These are phyloP conservation scores for Geotria australis DNA, from an alignment of 2,797 vertebrate genomes.

Conservation along the genomic window DNA sequence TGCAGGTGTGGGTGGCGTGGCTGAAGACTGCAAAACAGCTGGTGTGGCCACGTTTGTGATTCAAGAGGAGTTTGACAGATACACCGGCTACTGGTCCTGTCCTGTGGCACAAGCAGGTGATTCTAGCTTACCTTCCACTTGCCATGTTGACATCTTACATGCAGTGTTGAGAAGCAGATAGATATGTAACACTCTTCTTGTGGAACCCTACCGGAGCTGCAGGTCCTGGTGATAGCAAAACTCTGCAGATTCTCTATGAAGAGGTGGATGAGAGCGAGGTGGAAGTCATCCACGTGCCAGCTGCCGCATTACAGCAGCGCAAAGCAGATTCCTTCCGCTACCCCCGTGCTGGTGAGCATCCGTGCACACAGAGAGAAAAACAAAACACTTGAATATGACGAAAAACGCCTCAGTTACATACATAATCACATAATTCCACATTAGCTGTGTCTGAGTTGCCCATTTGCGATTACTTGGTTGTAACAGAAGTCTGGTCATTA, in stretches of 20 bases:
- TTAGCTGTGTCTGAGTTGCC: too few relatives aligned
- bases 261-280: conserved; percentile 89
- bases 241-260: conserved; percentile 43
- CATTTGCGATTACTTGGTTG: too few relatives aligned
- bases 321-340: conserved; percentile 88
- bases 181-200: background rate
- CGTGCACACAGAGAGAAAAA: too few relatives aligned
- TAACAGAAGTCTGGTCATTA: too few relatives aligned
- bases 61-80: conserved; percentile 92
- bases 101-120: conserved; percentile 47
- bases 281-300: conserved; percentile 82
- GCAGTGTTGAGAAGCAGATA: background rate
- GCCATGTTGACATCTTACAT: background rate
- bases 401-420: too few relatives aligned
- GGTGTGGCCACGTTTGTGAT: conserved; percentile 92
- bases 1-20: conserved; percentile 40
- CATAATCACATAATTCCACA: too few relatives aligned
- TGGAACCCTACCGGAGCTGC: background rate
- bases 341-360: conserved; percentile 43
- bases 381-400: too few relatives aligned
- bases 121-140: background rate
- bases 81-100: conserved; percentile 94
- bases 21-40: conserved; percentile 70
- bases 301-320: conserved; percentile 64
- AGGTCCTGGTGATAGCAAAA: background rate